A percentile compares a stretch with the other conserved stretches of the same genome.
These are phyloP conservation scores for Crossaster papposus DNA, from an alignment of 53 echinoderm and acorn worm genomes.

Conservation along the genomic window DNA sequence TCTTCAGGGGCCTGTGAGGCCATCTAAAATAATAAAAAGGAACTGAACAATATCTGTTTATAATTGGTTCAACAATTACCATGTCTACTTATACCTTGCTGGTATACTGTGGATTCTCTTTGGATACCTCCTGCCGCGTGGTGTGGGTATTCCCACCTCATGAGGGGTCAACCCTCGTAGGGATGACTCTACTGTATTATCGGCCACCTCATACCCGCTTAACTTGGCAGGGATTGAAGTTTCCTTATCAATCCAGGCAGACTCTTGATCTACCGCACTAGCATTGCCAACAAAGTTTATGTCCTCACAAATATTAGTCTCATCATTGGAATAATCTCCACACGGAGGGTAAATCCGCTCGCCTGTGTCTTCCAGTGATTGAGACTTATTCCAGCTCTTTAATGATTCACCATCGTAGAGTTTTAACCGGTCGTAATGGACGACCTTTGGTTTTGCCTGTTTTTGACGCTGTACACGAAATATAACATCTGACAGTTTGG, in stretches of 20 bases:
- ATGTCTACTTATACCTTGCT: not conserved
- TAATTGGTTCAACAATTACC: too few species aligned
- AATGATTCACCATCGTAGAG: not conserved
- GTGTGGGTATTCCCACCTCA: conserved; percentile 5
- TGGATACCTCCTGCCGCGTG: conserved; percentile 1
- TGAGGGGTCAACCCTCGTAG: not conserved
- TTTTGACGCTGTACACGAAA: not conserved
- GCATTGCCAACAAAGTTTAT: not conserved
- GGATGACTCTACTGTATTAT: not conserved
- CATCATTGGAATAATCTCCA: not conserved
- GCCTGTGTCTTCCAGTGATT: not conserved
- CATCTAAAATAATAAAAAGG: not conserved
- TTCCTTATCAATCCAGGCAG: not conserved
- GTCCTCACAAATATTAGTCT: not conserved
- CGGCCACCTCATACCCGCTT: not conserved
- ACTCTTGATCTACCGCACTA: not conserved
- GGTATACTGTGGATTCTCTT: conserved; percentile 7
- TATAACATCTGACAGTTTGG: conserved; percentile 9
- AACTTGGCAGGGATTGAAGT: not conserved
- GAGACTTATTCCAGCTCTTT: not conserved
- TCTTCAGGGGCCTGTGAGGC: not conserved
- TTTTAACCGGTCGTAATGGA: conserved; percentile 13
- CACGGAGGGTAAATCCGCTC: not conserved
- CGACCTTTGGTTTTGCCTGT: not conserved
- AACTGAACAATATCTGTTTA: not conserved